These are phyloP conservation scores for Gymnothorax reevesii DNA, from an alignment of 2,797 vertebrate species.

Conservation along the genomic window DNA sequence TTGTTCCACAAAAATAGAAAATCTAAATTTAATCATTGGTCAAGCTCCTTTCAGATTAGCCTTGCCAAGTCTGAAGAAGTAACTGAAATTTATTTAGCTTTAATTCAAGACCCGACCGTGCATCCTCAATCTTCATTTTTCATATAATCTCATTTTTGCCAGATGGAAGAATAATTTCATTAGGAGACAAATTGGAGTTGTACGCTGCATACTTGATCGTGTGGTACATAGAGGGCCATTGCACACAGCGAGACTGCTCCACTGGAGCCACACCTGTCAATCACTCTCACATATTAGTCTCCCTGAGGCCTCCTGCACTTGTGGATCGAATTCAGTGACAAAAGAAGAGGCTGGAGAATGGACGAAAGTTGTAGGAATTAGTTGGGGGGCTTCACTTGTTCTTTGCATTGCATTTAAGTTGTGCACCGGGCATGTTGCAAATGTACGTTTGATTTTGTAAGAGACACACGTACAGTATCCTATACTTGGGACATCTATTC, in stretches of 20 bases:
- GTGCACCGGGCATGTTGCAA: neutral
- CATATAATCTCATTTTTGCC: constrained; percentile 32
- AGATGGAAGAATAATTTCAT: constrained; percentile 37
- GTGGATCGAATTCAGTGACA: neutral
- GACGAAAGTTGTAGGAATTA: neutral
- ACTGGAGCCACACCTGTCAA: neutral
- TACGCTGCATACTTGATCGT: constrained; percentile 23
- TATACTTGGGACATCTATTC: neutral
- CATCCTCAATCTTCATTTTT: constrained; percentile 51
- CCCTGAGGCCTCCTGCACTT: neutral
- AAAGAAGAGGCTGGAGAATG: neutral
- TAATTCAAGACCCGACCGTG: neutral
- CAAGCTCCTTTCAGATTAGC: neutral
- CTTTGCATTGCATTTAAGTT: neutral
- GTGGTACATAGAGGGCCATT: constrained; percentile 25
- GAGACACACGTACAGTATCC: neutral
- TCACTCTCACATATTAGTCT: constrained; percentile 32
- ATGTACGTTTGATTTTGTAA: neutral
- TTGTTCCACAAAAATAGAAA: constrained; percentile 8
- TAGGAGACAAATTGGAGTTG: constrained; percentile 20
- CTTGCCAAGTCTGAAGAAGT: neutral
- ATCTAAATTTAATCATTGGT: neutral
- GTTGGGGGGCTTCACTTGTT: neutral
- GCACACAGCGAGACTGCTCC: neutral
- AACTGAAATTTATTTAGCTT: constrained; percentile 31